phyloP scores from a whole-genome alignment of 2,113 vertebrate genomes.

The Seriola rivoliana region DNA sequence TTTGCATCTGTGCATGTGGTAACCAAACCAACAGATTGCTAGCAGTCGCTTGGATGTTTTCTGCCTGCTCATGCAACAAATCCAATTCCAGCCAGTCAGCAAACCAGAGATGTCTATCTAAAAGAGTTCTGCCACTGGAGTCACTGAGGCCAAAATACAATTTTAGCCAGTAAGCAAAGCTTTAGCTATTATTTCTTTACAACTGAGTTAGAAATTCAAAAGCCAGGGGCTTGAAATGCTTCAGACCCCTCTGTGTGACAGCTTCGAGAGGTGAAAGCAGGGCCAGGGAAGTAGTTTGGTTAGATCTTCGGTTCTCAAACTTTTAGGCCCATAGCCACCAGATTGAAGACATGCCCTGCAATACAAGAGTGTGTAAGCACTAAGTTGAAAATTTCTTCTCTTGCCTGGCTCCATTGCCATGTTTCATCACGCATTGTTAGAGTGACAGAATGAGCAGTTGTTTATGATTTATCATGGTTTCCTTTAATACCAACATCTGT shows the following conservation, averaged over 20 bases:
- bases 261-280: neutral
- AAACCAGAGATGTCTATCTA: conserved; percentile 72
- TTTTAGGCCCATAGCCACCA: neutral
- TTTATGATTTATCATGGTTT: no score
- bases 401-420: neutral
- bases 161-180: conserved; percentile 47
- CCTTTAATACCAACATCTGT: neutral
- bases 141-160: conserved; percentile 62
- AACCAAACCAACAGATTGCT: conserved; percentile 70
- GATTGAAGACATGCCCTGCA: neutral
- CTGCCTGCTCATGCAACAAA: conserved; percentile 78
- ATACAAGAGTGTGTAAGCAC: neutral
- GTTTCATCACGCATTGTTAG: neutral
- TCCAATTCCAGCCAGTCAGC: conserved; percentile 72
- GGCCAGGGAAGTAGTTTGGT: neutral
- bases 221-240: conserved; percentile 7
- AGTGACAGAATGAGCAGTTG: neutral
- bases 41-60: conserved; percentile 72
- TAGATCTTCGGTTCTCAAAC: neutral
- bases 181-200: conserved; percentile 45
- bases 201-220: conserved; percentile 20
- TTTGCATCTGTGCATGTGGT: conserved; percentile 40
- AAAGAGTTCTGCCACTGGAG: conserved; percentile 58
- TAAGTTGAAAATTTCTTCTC: no score
- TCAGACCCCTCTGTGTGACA: neutral